Evolutionary conservation across 2,888 invertebrate genomes (phyloP), one percentile per base, ranked within the genome.

Genomic region (Trypoxylon attenuatum): DNA sequence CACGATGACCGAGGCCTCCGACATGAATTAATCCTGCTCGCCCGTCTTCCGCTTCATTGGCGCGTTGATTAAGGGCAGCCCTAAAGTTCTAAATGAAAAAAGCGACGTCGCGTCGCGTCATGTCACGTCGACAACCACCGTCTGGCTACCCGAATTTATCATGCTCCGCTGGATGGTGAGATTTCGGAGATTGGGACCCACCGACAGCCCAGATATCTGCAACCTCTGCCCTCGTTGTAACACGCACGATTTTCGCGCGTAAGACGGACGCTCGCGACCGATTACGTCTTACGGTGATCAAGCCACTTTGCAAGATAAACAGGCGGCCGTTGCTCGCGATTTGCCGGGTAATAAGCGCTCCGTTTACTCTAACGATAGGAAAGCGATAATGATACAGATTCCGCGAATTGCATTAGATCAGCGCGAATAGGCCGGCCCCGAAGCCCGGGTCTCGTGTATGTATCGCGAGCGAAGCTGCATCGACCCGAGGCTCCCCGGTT

Each of bases 11-110:
- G 15, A 54, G 18, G 19, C 39, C 47, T 56, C 23, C 41, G 16
- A 22, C 61, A 56, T 61, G 67, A 76, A 78, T 80, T 77, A 76
- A 78, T 79, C 71, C 63, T 52, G 29, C 52, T 59, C 47, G 38
- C 53, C 47, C 54, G 42, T 43, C 10, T 65, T 66, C 54, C 61
- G 46, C 66, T 55, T 56, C 55, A 66, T 64, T 66, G 73, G 51
- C 60, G 43, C 53, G 58, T 56, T 71, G 75, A 71, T 77, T 77
- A 75, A 77, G 60, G 46, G 57, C 57, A 38, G 62, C 55, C 60
- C 52, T 58, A 46, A 55, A 53, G 46, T 33, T 39, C 21, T 18
- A 45, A 51, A 46, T 52, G 49, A 64, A 67, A 66, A 58, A 22
- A 33, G 39, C 21, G 27, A 27, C 16, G 5, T n/a, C 13, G 33